phyloP scores from a whole-genome alignment of 2,113 vertebrate genomes.

The Clarias macrocephalus region DNA sequence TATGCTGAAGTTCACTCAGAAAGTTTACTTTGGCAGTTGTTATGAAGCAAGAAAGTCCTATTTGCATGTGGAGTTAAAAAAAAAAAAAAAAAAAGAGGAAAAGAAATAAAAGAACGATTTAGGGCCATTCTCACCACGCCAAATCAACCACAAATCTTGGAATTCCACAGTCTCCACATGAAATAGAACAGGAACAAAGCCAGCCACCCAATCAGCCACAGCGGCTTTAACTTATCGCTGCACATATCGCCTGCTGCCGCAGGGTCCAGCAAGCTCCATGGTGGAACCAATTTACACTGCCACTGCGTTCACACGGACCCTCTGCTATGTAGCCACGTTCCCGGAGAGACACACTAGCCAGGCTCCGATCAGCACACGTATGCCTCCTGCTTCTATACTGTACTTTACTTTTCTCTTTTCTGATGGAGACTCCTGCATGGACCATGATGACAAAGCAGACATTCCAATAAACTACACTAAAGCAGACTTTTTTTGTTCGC shows the following conservation, averaged over 20 bases:
- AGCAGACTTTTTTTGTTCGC: background rate
- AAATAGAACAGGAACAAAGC: constrained; percentile 55
- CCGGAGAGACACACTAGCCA: constrained; percentile 10
- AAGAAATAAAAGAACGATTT: constrained; percentile 32
- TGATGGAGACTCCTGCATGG: background rate
- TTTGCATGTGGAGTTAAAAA: constrained; percentile 36
- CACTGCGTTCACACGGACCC: constrained; percentile 45
- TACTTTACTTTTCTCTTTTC: background rate
- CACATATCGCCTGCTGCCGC: constrained; percentile 56
- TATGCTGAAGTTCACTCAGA: constrained; percentile 16
- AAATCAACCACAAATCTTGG: constrained; percentile 57
- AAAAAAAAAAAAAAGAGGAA: background rate
- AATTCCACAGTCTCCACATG: constrained; percentile 60
- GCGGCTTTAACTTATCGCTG: constrained; percentile 63
- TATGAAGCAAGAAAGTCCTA: constrained; percentile 50
- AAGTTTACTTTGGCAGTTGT: constrained; percentile 51
- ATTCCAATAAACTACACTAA: background rate
- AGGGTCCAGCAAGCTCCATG: constrained; percentile 45
- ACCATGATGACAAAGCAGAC: background rate
- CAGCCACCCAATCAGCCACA: constrained; percentile 59
- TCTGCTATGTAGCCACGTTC: constrained; percentile 11
- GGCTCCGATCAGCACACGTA: constrained; percentile 2
- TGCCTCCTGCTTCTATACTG: background rate
- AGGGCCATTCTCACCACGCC: constrained; percentile 46
- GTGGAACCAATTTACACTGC: constrained; percentile 55